phyloP scores from a whole-genome alignment of 2,888 invertebrate genomes.

The Campoplex capitator region DNA sequence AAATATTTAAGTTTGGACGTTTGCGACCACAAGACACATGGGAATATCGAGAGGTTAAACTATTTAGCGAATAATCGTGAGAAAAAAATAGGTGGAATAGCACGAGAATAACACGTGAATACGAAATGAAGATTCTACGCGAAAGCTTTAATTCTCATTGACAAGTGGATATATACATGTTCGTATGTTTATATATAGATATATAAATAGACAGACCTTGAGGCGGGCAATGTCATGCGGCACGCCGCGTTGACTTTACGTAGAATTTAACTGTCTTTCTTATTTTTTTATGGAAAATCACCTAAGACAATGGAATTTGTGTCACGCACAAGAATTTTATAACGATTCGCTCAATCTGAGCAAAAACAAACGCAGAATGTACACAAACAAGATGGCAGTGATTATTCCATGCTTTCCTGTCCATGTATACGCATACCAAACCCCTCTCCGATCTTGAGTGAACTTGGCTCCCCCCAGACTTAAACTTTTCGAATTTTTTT shows the following conservation, averaged over 20 bases:
- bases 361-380: conserved; percentile 8
- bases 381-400: conserved; percentile 61
- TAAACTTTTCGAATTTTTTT: too few species aligned
- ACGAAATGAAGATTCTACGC: background rate
- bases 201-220: conserved; percentile 54
- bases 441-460: too few species aligned
- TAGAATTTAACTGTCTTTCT: background rate
- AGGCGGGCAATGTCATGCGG: conserved; percentile 62
- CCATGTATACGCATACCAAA: background rate
- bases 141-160: conserved; percentile 3
- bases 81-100: too few species aligned
- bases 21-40: background rate
- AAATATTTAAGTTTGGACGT: background rate
- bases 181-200: background rate
- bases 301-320: background rate
- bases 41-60: background rate
- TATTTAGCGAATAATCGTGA: background rate
- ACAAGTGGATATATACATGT: background rate
- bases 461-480: too few species aligned
- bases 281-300: background rate
- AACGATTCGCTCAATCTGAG: conserved; percentile 16
- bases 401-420: conserved; percentile 14
- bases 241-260: conserved; percentile 50
- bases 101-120: background rate
- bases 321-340: background rate